Percentiles rank a stretch among this genome's conserved stretches.
Evolutionary conservation across 2,888 invertebrate genomes (phyloP).

Genomic region (Drosophila barbarae): DNA sequence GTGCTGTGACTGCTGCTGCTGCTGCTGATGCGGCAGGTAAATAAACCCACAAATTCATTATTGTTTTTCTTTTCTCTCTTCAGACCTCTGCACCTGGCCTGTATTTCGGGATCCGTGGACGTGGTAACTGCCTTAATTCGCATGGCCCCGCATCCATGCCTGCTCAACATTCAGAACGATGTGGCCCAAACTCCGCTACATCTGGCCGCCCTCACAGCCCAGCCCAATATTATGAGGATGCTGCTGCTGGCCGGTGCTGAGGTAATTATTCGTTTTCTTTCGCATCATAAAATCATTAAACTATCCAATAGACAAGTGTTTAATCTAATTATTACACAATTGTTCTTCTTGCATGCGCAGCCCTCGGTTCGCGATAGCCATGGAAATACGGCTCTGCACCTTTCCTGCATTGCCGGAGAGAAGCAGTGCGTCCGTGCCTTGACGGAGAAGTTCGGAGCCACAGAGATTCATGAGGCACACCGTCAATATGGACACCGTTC

Average conservation of each 20-base stretch:
- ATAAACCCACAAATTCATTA: constrained; percentile 35
- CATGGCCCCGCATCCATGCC: constrained; percentile 87
- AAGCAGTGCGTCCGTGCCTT: constrained; percentile 87
- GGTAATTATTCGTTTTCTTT: constrained; percentile 56
- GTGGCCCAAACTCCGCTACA: constrained; percentile 91
- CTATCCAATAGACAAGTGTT: background rate
- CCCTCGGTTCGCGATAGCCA: constrained; percentile 84
- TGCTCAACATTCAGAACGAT: constrained; percentile 90
- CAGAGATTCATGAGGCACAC: constrained; percentile 80
- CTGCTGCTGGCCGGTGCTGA: constrained; percentile 89
- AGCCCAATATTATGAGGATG: constrained; percentile 87
- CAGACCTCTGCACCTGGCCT: constrained; percentile 92
- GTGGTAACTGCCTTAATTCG: constrained; percentile 87
- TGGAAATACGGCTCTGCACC: constrained; percentile 93
- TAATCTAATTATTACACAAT: constrained; percentile 6
- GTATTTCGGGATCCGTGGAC: constrained; percentile 87
- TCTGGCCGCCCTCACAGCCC: constrained; percentile 89
- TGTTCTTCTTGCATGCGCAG: constrained; percentile 60
- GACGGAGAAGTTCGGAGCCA: constrained; percentile 83
- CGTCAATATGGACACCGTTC: constrained; percentile 78
- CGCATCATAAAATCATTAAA: too few species aligned
- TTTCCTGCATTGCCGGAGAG: constrained; percentile 88
- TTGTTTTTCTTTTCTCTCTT: constrained; percentile 10
- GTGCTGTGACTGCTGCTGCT: background rate
- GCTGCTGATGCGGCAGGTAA: constrained; percentile 43